Conservation (phyloP, 2,797 vertebrate genomes). For the Enteromius treurensis region DNA sequence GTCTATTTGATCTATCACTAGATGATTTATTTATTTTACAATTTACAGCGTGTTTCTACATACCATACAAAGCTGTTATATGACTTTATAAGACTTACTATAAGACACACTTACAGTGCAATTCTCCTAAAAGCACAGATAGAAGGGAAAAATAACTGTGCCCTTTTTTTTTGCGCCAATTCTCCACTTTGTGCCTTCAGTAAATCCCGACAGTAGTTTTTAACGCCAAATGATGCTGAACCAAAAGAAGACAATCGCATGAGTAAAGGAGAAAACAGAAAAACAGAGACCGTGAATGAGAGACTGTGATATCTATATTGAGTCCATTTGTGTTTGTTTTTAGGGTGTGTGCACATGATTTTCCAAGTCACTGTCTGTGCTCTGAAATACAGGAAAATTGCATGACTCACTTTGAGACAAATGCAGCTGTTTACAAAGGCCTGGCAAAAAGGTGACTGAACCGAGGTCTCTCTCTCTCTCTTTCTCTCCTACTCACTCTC, state of each 20-base stretch:
- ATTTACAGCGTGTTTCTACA: neutral
- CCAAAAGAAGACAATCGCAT: neutral
- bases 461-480: slow-evolving; percentile 52
- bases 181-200: neutral
- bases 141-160: neutral
- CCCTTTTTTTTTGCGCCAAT: neutral
- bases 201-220: neutral
- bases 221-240: neutral
- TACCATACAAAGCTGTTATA: neutral
- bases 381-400: slow-evolving; percentile 75
- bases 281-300: neutral
- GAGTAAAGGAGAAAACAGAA: neutral
- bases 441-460: slow-evolving; percentile 72
- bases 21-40: neutral
- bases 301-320: slow-evolving; percentile 67
- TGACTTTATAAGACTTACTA: neutral
- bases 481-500: slow-evolving; percentile 31
- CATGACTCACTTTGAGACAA: slow-evolving; percentile 78
- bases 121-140: no score
- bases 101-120: no score
- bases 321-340: slow-evolving; percentile 77
- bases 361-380: slow-evolving; percentile 76
- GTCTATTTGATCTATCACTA: neutral
- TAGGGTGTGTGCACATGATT: slow-evolving; percentile 75
- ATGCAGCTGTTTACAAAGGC: slow-evolving; percentile 76